Evolutionary conservation across 2,113 vertebrate species (phyloP).

Genomic region (Labeo rohita): DNA sequence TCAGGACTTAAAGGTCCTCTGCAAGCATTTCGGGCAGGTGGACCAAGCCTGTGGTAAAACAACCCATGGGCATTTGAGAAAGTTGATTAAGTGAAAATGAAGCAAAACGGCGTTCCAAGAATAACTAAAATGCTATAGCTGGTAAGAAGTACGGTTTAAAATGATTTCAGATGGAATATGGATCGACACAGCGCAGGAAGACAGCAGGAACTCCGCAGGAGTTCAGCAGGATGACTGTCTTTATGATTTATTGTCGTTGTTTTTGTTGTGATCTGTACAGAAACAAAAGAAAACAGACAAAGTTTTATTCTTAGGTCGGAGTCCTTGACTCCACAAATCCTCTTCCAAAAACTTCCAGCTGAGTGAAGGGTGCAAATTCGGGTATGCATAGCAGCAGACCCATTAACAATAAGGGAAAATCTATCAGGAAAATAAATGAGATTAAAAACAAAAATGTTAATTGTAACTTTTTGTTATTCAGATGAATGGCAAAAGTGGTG

Average conservation of each 20-base stretch:
- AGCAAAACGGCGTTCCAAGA: background rate
- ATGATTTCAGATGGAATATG: background rate
- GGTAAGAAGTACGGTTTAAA: background rate
- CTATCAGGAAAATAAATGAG: background rate
- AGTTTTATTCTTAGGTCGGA: background rate
- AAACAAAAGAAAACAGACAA: background rate
- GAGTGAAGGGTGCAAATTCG: background rate
- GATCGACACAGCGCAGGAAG: background rate
- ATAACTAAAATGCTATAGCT: background rate
- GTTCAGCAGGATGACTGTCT: slow-evolving; percentile 5
- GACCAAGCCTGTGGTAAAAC: background rate
- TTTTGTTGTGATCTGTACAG: slow-evolving; percentile 15
- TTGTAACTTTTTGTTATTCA: background rate
- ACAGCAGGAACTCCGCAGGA: background rate
- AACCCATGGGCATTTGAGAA: background rate
- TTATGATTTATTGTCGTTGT: slow-evolving; percentile 6
- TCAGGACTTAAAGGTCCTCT: slow-evolving; percentile 15
- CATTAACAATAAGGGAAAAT: background rate
- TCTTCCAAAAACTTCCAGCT: background rate
- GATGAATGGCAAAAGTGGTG: background rate
- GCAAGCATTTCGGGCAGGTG: background rate
- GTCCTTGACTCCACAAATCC: background rate
- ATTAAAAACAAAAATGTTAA: background rate
- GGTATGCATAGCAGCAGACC: background rate
- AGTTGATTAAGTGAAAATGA: slow-evolving; percentile 6